Evolutionary conservation across 2,888 invertebrate genomes (phyloP), one percentile per base, ranked within the genome.

Genomic region (Drosophila recens): DNA sequence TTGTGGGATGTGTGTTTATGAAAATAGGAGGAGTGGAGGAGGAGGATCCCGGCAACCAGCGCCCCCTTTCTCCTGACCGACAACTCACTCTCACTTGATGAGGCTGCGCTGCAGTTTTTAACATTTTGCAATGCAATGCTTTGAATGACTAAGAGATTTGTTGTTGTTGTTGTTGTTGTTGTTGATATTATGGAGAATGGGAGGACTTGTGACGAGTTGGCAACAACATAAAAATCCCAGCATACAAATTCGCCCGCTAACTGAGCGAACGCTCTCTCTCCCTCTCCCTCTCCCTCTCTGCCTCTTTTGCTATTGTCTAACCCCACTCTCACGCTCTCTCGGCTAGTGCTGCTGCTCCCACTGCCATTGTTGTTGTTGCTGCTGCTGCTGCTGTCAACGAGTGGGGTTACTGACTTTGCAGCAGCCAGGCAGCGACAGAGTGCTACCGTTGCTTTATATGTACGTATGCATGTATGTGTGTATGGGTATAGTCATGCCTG

Each of bases 401-500:
- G 88, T 87, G 87, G 87, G 87, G 87, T 87, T 87, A 87, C 89
- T 87, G 87, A 87, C 87, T 89, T 89, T 89, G 68, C 89, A 82
- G 83, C 89, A 87, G 88, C 86, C 88, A 53, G 64, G 73, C 71
- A 64, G 63, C 43, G 76, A 38, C 80, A 61, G 62, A 68, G 54
- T 68, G 75, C 64, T 77, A 73, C 77, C 77, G 77, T 76, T 76
- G 72, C 76, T 72, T 57, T 56, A 8, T 30, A 30, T 36, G n/a
- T n/a, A n/a, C n/a, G n/a, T n/a, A n/a, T n/a, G 23, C 13, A 15
- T 57, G 34, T 49, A 33, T 38, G 45, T 38, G n/a, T 51, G 40
- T 49, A 9, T 23, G 58, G 27, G 23, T 11, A 43, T 40, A 54
- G 46, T 53, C 40, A 38, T 63, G 58, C 42, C 33, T 67, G 46